These are phyloP conservation scores for Cylindroiulus punctatus DNA, from an alignment of 2,888 invertebrate genomes.

Conservation along the genomic window DNA sequence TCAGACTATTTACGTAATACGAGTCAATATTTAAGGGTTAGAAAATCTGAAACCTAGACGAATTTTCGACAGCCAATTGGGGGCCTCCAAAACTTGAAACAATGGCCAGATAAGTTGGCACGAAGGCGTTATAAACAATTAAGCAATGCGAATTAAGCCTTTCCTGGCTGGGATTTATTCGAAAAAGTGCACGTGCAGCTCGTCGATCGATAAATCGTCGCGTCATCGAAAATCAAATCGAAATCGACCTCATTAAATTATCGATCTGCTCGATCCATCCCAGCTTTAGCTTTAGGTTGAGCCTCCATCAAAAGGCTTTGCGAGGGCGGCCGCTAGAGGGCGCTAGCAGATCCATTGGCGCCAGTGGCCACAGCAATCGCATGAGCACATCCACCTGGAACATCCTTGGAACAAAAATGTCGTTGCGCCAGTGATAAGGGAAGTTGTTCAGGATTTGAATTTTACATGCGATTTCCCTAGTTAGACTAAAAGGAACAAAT, in stretches of 20 bases:
- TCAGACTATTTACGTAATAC: too few relatives aligned
- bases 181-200: background rate
- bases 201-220: background rate
- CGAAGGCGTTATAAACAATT: background rate
- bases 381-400: background rate
- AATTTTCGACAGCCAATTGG: background rate
- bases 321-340: background rate
- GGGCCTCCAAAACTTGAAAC: background rate
- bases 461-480: background rate
- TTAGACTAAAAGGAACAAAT: background rate
- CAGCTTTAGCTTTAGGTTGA: background rate
- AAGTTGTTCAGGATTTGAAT: background rate
- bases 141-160: background rate
- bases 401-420: background rate
- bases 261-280: constrained; percentile 4
- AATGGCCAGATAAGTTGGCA: background rate
- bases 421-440: background rate
- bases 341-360: constrained; percentile 16
- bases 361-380: background rate
- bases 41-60: background rate
- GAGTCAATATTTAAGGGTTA: background rate
- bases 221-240: constrained; percentile 34
- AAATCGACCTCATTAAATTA: background rate
- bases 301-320: background rate
- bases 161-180: background rate